phyloP scores from a whole-genome alignment of 2,113 vertebrate genomes.

The Butorides virescens region DNA sequence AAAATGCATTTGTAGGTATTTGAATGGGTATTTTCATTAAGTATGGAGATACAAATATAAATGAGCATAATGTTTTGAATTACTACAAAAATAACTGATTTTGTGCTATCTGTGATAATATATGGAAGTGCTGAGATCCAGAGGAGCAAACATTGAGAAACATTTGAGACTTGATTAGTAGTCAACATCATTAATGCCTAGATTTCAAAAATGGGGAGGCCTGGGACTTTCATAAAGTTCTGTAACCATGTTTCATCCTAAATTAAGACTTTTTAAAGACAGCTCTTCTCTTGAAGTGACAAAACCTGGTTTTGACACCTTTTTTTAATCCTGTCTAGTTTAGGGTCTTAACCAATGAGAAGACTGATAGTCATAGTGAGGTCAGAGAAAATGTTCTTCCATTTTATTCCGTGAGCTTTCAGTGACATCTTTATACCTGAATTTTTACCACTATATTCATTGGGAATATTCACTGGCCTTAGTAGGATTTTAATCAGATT shows the following conservation, averaged over 20 bases:
- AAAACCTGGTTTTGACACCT: background rate
- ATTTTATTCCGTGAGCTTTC: background rate
- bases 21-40: background rate
- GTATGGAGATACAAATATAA: background rate
- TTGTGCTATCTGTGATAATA: background rate
- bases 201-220: background rate
- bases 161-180: background rate
- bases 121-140: background rate
- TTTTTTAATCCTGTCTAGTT: background rate
- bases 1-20: background rate
- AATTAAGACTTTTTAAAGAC: background rate
- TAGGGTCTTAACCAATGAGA: background rate
- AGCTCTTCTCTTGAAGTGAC: background rate
- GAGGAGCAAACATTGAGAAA: background rate
- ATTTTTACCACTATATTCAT: background rate
- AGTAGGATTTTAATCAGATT: background rate
- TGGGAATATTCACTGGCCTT: background rate
- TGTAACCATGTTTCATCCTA: background rate
- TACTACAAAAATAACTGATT: background rate
- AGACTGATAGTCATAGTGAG: background rate
- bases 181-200: background rate
- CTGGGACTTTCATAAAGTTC: background rate
- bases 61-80: background rate
- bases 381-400: background rate
- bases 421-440: background rate